Base-by-base conservation (phyloP, 2,113 vertebrate genomes). In the Pluvianellus socialis region DNA sequence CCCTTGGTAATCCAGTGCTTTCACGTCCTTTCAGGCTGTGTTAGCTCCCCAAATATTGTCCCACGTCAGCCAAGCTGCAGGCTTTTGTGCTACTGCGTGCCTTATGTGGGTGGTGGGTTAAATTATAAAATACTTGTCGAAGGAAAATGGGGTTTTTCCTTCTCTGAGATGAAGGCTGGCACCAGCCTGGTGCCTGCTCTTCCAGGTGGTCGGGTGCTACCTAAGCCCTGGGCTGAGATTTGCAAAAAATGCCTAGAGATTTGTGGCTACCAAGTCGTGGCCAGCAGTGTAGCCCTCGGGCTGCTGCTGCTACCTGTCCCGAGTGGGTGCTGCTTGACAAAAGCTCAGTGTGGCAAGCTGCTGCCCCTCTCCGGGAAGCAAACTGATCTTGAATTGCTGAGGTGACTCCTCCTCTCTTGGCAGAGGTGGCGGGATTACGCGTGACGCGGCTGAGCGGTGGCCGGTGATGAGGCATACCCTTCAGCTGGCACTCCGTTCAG, bases 11-110 rank as follows among this genome's bases (percentile, higher is more conserved):
- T 21, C 33, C 20, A 6, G 9, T 4, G 2, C 19, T 75, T 44
- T 13, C 55, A 21, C 38, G n/a, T 82, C 58, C 72, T 82, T 86
- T 47, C 44, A 9, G 53, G 59, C 24, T 12, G 42, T 2, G 0
- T 53, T 14, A 6, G 16, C 26, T 79, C 47, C 40, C n/a, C 0
- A 0, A 8, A 61, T 2, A 3, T 11, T 56, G 56, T 33, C 61
- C 44, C 30, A 3, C 8, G 2, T 6, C 50, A 53, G 3, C 52
- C 1, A 0, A 42, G 49, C 71, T 50, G 6, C 56, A 33, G 44
- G 49, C 35, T 52, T 59, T 42, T 49, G 26, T 62, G 30, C 52
- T 49, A 7, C 22, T 1, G 33, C 28, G 38, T 38, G 38, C 21
- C 23, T 33, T 13, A 9, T 9, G 20, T 14, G 32, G 15, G 19